Conservation (phyloP, 2,797 vertebrate species). For the Carapus acus region DNA sequence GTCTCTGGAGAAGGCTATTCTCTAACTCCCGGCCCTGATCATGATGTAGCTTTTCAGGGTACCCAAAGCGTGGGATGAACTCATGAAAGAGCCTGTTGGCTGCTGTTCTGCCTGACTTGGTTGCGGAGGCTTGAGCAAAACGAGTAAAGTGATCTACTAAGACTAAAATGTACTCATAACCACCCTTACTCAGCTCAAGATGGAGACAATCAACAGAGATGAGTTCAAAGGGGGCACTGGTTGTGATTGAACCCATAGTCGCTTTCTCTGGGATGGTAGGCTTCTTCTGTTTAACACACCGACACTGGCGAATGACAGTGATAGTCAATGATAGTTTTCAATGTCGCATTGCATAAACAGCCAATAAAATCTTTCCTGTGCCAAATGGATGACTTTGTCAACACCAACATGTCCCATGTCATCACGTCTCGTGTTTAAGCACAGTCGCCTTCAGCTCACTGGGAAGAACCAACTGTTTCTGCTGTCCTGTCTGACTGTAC, state of each 20-base stretch:
- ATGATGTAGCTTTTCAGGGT: slow-evolving; percentile 9
- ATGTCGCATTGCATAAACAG: slow-evolving; percentile 4
- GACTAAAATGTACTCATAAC: slow-evolving; percentile 1
- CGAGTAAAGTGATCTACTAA: slow-evolving; percentile 1
- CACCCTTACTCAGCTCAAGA: slow-evolving; percentile 3
- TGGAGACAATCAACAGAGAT: slow-evolving; percentile 7
- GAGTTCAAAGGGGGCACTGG: background rate
- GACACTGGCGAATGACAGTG: background rate
- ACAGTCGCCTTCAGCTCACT: background rate
- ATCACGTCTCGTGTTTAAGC: slow-evolving; percentile 6
- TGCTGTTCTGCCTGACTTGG: slow-evolving; percentile 4
- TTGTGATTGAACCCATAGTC: slow-evolving; percentile 5
- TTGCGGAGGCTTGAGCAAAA: background rate
- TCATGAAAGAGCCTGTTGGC: slow-evolving; percentile 8
- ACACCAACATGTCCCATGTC: background rate
- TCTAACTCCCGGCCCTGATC: slow-evolving; percentile 2
- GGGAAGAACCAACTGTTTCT: background rate
- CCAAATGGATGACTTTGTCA: slow-evolving; percentile 4
- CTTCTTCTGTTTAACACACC: background rate
- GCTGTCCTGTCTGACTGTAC: background rate
- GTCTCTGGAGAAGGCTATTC: background rate
- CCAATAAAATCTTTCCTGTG: slow-evolving; percentile 14
- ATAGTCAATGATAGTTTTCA: too few relatives aligned
- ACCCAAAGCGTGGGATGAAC: background rate
- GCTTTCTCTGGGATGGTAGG: background rate